Conservation (phyloP, 2,113 vertebrate genomes). For the Eulemur rufifrons region DNA sequence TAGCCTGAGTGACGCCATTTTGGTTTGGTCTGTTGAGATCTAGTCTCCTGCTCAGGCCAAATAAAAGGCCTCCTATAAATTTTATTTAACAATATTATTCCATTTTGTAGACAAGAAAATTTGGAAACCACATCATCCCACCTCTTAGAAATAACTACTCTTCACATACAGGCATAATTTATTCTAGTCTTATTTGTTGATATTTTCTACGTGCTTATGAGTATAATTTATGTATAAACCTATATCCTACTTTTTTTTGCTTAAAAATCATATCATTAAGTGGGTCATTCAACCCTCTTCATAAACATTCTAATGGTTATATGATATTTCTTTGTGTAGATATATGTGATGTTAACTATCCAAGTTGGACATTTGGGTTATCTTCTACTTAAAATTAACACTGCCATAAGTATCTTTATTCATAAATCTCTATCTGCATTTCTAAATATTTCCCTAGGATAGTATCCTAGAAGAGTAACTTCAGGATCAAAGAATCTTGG, state of each 20-base stretch:
- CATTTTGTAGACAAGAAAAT: neutral
- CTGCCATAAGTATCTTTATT: neutral
- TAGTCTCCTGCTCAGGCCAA: neutral
- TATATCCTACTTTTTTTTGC: neutral
- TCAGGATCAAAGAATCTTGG: neutral
- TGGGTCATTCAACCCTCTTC: neutral
- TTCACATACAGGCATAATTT: neutral
- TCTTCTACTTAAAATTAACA: neutral
- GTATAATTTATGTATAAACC: neutral
- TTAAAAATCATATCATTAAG: neutral
- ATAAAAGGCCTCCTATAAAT: neutral
- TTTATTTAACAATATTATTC: neutral
- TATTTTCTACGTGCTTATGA: neutral
- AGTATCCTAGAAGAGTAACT: neutral
- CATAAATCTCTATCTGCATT: neutral
- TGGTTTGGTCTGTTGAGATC: neutral
- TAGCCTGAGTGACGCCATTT: neutral
- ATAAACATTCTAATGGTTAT: neutral
- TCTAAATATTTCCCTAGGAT: neutral
- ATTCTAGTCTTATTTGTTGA: neutral
- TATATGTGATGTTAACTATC: neutral
- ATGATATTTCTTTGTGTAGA: neutral
- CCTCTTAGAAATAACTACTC: neutral
- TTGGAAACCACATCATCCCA: neutral
- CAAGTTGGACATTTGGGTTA: neutral